These are phyloP conservation scores for Empidonax traillii DNA, from an alignment of 2,113 vertebrate species.

Conservation along the genomic window DNA sequence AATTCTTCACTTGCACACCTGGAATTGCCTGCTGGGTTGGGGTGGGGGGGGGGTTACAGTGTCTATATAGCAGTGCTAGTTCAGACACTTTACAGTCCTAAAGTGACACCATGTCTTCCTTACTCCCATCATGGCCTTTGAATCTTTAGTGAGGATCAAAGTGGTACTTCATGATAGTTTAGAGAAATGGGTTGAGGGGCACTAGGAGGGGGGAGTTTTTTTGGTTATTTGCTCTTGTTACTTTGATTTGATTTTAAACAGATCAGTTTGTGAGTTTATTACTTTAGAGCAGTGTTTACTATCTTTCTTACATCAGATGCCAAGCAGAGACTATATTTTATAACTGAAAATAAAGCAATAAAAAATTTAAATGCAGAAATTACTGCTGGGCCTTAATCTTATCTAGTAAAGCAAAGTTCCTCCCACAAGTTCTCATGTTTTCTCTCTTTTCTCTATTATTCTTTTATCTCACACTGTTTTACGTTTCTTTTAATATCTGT, in stretches of 20 bases:
- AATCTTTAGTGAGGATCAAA: background rate
- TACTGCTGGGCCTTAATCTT: background rate
- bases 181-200: background rate
- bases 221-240: background rate
- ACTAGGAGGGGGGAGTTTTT: fast-evolving
- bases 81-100: background rate
- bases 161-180: background rate
- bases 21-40: background rate
- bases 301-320: background rate
- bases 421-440: background rate
- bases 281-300: background rate
- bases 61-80: background rate
- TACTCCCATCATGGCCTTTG: background rate
- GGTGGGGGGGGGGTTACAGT: background rate
- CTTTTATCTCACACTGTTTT: background rate
- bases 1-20: background rate
- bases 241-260: background rate
- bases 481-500: background rate
- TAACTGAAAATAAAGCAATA: background rate
- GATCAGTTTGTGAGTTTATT: background rate
- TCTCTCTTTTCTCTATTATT: background rate
- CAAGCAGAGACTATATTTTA: background rate
- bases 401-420: background rate
- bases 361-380: background rate
- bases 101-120: background rate